Percentiles rank a stretch among this genome's conserved stretches.
phyloP scores from a whole-genome alignment of 2,797 vertebrate species.

The Melanotaenia pygmaea region DNA sequence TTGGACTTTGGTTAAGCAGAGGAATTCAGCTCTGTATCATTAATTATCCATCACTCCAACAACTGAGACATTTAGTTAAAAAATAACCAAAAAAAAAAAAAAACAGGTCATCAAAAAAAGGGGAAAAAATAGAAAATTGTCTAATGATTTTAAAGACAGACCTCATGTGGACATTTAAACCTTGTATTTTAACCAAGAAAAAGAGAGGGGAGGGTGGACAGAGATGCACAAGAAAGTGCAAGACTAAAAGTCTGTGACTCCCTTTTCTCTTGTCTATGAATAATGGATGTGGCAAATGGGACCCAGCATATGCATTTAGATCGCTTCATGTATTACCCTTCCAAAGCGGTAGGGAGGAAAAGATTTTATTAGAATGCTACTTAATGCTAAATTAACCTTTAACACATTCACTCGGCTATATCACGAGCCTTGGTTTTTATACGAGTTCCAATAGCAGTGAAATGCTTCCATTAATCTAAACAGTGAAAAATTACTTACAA shows the following conservation, averaged over 20 bases:
- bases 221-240: slow-evolving; percentile 34
- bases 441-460: slow-evolving; percentile 26
- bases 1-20: not conserved
- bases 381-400: slow-evolving; percentile 71
- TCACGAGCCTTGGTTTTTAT: slow-evolving; percentile 37
- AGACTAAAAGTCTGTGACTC: slow-evolving; percentile 55
- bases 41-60: not conserved
- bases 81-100: not conserved
- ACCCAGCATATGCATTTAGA: slow-evolving; percentile 75
- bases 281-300: slow-evolving; percentile 66
- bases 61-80: slow-evolving; percentile 7
- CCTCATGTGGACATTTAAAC: slow-evolving; percentile 35
- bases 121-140: not conserved
- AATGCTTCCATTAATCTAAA: slow-evolving; percentile 33
- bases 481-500: slow-evolving; percentile 2
- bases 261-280: slow-evolving; percentile 65
- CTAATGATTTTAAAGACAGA: slow-evolving; percentile 52
- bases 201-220: not conserved
- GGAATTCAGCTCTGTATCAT: slow-evolving; percentile 2
- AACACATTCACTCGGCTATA: slow-evolving; percentile 45
- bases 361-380: slow-evolving; percentile 63
- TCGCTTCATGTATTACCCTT: slow-evolving; percentile 63
- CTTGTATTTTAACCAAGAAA: slow-evolving; percentile 18
- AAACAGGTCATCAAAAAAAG: not conserved
- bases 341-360: slow-evolving; percentile 49